These are phyloP conservation scores for Sterna hirundo DNA, from an alignment of 2,113 vertebrate genomes.

Conservation along the genomic window DNA sequence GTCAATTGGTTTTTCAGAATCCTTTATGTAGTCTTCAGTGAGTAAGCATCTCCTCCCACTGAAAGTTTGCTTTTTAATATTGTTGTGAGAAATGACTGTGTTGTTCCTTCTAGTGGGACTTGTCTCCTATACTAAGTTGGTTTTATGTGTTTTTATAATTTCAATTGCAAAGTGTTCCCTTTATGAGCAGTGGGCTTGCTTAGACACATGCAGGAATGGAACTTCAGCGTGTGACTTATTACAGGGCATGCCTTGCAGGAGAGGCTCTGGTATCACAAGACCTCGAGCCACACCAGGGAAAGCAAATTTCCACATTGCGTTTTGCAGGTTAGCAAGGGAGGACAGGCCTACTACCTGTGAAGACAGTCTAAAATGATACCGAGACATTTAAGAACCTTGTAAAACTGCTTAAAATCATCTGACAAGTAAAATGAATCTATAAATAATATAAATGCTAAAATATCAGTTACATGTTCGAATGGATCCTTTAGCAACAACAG, in stretches of 20 bases:
- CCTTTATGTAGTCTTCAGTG: neutral
- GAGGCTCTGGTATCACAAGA: neutral
- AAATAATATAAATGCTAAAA: neutral
- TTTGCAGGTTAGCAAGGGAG: neutral
- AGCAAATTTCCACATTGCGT: neutral
- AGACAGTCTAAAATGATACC: neutral
- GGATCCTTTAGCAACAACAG: neutral
- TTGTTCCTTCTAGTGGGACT: neutral
- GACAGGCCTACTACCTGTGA: neutral
- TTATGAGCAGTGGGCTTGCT: neutral
- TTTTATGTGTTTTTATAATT: neutral
- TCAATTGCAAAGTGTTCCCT: neutral
- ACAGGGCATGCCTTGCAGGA: neutral
- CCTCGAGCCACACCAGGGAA: neutral
- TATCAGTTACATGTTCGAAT: neutral
- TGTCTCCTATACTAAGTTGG: neutral
- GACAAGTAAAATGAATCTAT: neutral
- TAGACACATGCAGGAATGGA: neutral
- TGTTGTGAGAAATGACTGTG: neutral
- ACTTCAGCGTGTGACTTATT: neutral
- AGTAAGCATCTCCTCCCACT: neutral
- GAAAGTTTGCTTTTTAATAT: neutral
- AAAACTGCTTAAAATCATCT: neutral
- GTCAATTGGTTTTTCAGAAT: neutral
- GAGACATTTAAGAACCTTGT: neutral